Evolutionary conservation across 2,888 invertebrate genomes (phyloP).

Genomic region (Campoplex nolae): DNA sequence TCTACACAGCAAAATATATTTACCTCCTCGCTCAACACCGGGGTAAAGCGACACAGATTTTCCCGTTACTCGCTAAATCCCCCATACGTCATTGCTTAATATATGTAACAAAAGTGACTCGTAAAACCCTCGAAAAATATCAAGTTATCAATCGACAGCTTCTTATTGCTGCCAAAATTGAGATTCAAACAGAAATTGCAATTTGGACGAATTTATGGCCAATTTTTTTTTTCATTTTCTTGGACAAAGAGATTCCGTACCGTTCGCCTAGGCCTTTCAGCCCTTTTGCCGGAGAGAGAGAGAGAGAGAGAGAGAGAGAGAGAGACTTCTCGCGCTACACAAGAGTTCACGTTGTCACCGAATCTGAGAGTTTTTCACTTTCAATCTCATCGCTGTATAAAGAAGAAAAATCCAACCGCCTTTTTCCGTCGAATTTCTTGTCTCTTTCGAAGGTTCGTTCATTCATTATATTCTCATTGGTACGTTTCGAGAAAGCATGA

Average conservation of each 20-base stretch:
- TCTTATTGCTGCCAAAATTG: not conserved
- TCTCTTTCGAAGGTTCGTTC: not conserved
- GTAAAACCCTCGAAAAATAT: not conserved
- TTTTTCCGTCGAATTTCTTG: not conserved
- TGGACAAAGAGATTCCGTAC: slow-evolving; percentile 43
- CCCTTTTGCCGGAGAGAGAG: slow-evolving; percentile 36
- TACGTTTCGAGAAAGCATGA: not conserved
- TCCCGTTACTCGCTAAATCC: slow-evolving; percentile 24
- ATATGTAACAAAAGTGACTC: not conserved
- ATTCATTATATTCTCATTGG: not conserved
- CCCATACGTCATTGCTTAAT: not conserved
- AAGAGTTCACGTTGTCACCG: slow-evolving; percentile 22
- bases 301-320: not conserved
- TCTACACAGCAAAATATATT: slow-evolving; percentile 18
- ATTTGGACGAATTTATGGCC: not conserved
- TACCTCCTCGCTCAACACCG: slow-evolving; percentile 20
- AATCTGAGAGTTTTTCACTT: not conserved
- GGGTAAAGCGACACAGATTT: slow-evolving; percentile 16
- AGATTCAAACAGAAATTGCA: not conserved
- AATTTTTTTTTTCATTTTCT: not conserved
- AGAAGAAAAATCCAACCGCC: not conserved
- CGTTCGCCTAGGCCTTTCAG: slow-evolving; percentile 46
- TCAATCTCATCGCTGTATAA: not conserved
- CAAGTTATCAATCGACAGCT: not conserved
- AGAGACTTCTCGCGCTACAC: slow-evolving; percentile 10